A percentile compares a stretch with the other conserved stretches of the same genome.
Conservation (phyloP, 2,113 vertebrate genomes). For the Mormyrus iriodes region DNA sequence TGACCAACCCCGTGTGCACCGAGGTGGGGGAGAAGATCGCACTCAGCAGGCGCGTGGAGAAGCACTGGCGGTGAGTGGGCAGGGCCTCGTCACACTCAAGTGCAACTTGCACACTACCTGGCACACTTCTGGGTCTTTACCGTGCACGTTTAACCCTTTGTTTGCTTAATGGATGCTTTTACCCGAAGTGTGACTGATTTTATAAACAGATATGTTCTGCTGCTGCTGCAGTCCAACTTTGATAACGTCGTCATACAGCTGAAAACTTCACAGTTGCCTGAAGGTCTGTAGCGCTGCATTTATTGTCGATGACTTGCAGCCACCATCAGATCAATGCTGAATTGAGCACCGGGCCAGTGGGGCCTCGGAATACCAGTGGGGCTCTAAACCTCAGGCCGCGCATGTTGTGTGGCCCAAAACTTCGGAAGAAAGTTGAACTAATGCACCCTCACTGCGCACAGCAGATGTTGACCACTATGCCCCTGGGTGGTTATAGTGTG, state of each 20-base stretch:
- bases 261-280: background rate
- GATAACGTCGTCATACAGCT: background rate
- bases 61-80: conserved; percentile 90
- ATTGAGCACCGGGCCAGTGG: too few species aligned
- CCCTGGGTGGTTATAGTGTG: too few species aligned
- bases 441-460: too few species aligned
- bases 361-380: too few species aligned
- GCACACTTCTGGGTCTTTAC: background rate
- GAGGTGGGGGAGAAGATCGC: conserved; percentile 99
- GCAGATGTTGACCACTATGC: too few species aligned
- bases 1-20: conserved; percentile 96
- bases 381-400: too few species aligned
- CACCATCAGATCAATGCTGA: background rate
- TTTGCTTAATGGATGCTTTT: background rate
- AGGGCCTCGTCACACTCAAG: background rate
- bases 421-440: too few species aligned
- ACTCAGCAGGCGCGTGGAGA: conserved; percentile 93
- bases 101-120: background rate
- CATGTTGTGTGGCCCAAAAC: too few species aligned
- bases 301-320: background rate
- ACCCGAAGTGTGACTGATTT: background rate
- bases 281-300: background rate
- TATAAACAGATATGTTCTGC: background rate
- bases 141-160: background rate
- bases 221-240: background rate